A percentile compares a stretch with the other conserved stretches of the same genome.
These are phyloP conservation scores for Eurystomus glaucurus DNA, from an alignment of 2,797 vertebrate genomes.

Conservation along the genomic window DNA sequence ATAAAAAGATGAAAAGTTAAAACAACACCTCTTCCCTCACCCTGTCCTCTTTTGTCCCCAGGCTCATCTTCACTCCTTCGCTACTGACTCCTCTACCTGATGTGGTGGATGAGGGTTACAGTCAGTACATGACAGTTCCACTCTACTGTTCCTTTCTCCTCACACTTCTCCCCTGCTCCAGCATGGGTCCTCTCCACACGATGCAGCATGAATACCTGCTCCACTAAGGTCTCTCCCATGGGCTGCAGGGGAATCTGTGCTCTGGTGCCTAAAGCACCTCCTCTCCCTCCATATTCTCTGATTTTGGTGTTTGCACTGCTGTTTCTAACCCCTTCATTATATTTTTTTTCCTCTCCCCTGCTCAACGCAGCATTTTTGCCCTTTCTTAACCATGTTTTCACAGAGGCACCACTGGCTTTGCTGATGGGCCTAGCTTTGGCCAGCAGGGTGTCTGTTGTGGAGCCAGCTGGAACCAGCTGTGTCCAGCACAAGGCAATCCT, in stretches of 20 bases:
- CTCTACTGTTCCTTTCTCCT: not conserved
- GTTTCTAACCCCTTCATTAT: not conserved
- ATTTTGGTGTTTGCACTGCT: not conserved
- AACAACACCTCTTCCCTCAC: not conserved
- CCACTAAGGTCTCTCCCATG: not conserved
- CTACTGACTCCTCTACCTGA: not conserved
- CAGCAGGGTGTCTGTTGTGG: not conserved
- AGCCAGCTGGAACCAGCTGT: not conserved
- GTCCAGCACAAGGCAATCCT: not conserved
- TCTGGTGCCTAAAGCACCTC: not conserved
- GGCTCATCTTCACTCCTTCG: not conserved
- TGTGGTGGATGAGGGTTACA: not conserved
- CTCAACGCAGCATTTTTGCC: not conserved
- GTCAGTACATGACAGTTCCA: not conserved
- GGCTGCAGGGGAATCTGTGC: not conserved
- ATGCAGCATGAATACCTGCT: not conserved
- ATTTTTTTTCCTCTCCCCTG: not conserved
- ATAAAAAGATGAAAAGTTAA: not conserved
- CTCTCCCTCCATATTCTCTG: not conserved
- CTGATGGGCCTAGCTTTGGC: not conserved
- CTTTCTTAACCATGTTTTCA: not conserved
- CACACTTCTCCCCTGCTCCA: not conserved
- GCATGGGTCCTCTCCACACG: accelerated
- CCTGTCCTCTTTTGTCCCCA: accelerated
- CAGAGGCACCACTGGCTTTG: not conserved